Evolutionary conservation across 2,113 vertebrate species (phyloP).

Genomic region (Pterocles orientalis): DNA sequence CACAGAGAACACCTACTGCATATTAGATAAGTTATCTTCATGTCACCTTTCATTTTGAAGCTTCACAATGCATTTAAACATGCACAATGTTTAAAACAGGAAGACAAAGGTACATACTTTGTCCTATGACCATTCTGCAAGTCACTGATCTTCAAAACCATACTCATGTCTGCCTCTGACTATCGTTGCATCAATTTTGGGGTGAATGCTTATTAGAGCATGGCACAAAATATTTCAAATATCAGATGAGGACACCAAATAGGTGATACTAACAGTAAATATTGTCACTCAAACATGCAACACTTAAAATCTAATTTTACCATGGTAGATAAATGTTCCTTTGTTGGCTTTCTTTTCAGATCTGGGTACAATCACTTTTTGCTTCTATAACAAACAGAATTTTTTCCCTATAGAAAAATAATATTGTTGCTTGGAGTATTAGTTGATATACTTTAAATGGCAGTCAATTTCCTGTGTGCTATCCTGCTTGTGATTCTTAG

Average conservation of each 20-base stretch:
- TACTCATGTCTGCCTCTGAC: not conserved
- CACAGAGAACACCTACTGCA: not conserved
- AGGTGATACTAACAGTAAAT: not conserved
- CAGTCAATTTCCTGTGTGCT: not conserved
- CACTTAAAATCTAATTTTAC: not conserved
- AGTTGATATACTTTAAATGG: not conserved
- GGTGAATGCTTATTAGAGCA: not conserved
- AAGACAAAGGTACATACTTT: not conserved
- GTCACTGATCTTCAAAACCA: not conserved
- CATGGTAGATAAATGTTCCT: not conserved
- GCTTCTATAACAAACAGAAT: not conserved
- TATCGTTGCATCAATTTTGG: not conserved
- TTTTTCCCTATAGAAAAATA: not conserved
- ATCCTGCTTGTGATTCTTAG: not conserved
- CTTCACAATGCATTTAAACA: not conserved
- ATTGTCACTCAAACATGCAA: not conserved
- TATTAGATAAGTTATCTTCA: not conserved
- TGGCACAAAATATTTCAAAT: not conserved
- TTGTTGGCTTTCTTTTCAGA: not conserved
- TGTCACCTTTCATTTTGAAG: not conserved
- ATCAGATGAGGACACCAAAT: not conserved
- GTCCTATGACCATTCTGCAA: not conserved
- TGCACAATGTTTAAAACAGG: not conserved
- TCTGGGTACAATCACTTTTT: not conserved
- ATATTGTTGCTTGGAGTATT: not conserved